Percentiles rank a stretch among this genome's conserved stretches.
phyloP scores from a whole-genome alignment of 2,888 invertebrate species.

The Julus scanicus region DNA sequence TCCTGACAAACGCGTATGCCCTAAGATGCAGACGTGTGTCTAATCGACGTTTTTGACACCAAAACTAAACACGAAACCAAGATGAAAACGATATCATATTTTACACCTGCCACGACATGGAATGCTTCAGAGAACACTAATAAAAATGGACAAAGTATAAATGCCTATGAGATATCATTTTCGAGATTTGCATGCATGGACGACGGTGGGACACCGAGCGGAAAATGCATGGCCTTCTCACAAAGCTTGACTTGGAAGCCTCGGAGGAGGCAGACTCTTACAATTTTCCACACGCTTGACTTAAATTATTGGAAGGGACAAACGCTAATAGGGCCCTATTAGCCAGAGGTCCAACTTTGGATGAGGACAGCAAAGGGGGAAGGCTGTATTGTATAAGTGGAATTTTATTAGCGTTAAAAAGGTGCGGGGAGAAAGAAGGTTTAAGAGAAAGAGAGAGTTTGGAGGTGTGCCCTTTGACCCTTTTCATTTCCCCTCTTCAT shows the following conservation, averaged over 20 bases:
- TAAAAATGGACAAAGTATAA: neutral
- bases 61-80: neutral
- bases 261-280: neutral
- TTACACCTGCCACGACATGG: neutral
- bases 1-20: neutral
- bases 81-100: neutral
- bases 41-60: neutral
- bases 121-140: neutral
- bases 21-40: neutral
- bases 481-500: neutral
- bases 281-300: neutral
- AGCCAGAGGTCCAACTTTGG: neutral
- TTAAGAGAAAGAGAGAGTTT: neutral
- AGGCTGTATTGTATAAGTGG: neutral
- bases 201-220: neutral
- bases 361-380: neutral
- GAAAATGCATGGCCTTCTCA: neutral
- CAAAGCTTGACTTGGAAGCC: neutral
- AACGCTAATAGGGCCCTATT: neutral
- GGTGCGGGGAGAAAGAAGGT: neutral
- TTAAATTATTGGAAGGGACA: neutral
- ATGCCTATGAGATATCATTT: neutral
- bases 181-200: neutral
- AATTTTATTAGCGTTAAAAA: conserved; percentile 1
- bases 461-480: neutral